Evolutionary conservation across 2,797 vertebrate species (phyloP).

Genomic region (Malurus leucopterus): DNA sequence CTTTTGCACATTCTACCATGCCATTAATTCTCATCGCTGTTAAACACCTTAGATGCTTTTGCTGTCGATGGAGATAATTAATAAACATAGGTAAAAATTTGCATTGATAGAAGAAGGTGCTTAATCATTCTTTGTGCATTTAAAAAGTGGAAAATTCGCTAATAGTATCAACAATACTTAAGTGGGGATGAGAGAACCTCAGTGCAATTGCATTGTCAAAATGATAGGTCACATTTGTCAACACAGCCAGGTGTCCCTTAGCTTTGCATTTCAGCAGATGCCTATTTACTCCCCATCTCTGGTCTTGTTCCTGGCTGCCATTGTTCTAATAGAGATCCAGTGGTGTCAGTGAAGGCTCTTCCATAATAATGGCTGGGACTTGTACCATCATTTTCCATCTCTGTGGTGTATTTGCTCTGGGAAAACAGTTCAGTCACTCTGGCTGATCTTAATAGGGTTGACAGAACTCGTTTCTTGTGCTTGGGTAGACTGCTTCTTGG

Average conservation of each 20-base stretch:
- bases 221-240: neutral
- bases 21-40: neutral
- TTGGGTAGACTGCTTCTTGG: neutral
- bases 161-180: neutral
- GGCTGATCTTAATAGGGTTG: neutral
- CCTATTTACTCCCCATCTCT: neutral
- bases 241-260: neutral
- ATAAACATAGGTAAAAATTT: neutral
- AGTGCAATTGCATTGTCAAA: neutral
- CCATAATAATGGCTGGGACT: neutral
- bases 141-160: neutral
- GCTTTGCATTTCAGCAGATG: neutral
- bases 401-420: neutral
- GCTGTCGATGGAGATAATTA: neutral
- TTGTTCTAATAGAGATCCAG: neutral
- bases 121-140: neutral
- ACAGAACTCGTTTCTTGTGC: neutral
- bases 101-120: neutral
- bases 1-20: neutral
- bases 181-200: neutral
- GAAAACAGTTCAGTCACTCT: neutral
- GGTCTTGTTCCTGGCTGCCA: neutral
- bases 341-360: neutral
- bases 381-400: neutral
- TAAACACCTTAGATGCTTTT: neutral